These are phyloP conservation scores for Diuraphis noxia DNA, from an alignment of 1,140 invertebrate species.

Conservation along the genomic window DNA sequence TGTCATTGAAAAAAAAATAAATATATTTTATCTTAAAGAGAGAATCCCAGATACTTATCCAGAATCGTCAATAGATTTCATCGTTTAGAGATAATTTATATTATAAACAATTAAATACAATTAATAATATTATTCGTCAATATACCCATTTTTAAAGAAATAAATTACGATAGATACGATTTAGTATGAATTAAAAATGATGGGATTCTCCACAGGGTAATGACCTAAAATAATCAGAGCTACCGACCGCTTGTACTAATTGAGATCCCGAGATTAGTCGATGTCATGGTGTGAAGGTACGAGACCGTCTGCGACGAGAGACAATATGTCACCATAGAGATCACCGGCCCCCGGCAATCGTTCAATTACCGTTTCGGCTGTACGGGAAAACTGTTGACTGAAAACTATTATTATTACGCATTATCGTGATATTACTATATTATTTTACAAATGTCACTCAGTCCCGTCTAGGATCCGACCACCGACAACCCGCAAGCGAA, in stretches of 20 bases:
- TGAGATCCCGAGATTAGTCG: background rate
- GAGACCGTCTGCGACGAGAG: background rate
- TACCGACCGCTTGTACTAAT: background rate
- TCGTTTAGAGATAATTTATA: background rate
- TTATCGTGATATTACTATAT: background rate
- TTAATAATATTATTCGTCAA: background rate
- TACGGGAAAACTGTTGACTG: background rate
- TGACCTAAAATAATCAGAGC: no score
- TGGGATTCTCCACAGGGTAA: background rate
- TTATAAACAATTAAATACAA: background rate
- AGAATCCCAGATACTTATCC: background rate
- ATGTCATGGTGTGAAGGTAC: background rate
- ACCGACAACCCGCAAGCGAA: background rate
- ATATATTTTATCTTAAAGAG: background rate
- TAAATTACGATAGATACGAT: background rate
- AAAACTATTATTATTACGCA: background rate
- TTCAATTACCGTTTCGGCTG: background rate
- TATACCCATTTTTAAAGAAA: background rate
- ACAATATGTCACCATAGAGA: background rate
- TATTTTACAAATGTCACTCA: background rate
- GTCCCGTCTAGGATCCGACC: background rate
- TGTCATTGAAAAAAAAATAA: background rate
- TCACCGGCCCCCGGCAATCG: background rate
- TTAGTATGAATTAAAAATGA: background rate
- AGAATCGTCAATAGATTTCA: background rate